Evolutionary conservation across 2,888 invertebrate genomes (phyloP).

Genomic region (Lordiphosa andalusiaca): DNA sequence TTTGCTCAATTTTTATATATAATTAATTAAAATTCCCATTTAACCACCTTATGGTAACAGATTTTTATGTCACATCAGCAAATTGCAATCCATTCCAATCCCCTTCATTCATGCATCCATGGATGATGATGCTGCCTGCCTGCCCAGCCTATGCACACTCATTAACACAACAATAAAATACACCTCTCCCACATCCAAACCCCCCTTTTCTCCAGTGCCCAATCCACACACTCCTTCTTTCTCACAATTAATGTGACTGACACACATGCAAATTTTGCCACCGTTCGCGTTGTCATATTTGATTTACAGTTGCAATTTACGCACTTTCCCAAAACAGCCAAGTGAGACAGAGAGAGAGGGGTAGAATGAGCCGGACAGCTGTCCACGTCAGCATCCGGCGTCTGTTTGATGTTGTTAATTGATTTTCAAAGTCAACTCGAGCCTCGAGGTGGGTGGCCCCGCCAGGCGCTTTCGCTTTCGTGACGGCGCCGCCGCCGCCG

Average conservation of each 20-base stretch:
- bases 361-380: constrained; percentile 46
- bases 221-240: constrained; percentile 1
- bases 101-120: constrained; percentile 1
- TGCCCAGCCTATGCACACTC: constrained; percentile 61
- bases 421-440: constrained; percentile 79
- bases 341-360: constrained; percentile 3
- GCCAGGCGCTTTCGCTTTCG: constrained; percentile 49
- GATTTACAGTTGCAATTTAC: constrained; percentile 76
- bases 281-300: constrained; percentile 70
- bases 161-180: constrained; percentile 71
- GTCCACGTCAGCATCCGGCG: constrained; percentile 64
- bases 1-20: constrained; percentile 43
- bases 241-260: constrained; percentile 73
- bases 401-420: constrained; percentile 81
- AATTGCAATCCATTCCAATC: constrained; percentile 27
- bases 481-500: constrained; percentile 23
- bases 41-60: constrained; percentile 51
- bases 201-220: not conserved
- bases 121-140: constrained; percentile 8
- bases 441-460: constrained; percentile 18
- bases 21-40: constrained; percentile 59
- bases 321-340: constrained; percentile 48
- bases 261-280: constrained; percentile 72
- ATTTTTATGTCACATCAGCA: constrained; percentile 73
- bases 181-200: constrained; percentile 8